Evolutionary conservation across 2,797 vertebrate genomes (phyloP), one percentile per base, ranked within the genome.

Genomic region (Ispidina lecontei): DNA sequence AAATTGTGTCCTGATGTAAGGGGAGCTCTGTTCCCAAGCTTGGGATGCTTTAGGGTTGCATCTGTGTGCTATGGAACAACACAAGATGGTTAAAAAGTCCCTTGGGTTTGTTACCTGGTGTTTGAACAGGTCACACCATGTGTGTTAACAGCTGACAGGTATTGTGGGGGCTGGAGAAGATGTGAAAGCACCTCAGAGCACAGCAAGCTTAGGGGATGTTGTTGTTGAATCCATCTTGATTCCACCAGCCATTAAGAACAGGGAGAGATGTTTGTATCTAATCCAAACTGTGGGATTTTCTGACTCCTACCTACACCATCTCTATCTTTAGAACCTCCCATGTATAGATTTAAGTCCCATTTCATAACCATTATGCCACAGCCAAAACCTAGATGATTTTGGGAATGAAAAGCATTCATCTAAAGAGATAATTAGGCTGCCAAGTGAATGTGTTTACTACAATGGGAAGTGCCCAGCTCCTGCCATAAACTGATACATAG

Each of bases 101-200:
- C 37, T 17, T 12, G 4, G 14, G 17, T 46, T 87, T 63, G 5
- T 51, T 21, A 10, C 25, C 44, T 43, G 44, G 4, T 74, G 33
- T 63, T 78, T 68, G 28, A 16, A n/a, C 25, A 3, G 47, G 21
- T 49, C 1, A 0, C 29, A 41, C 6, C 22, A 12, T 0, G 0
- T 14, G 54, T 7, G 26, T 41, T 22, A 35, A 58, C 6, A 54
- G 12, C 25, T 22, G 33, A 47, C 1, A n/a, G 10, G 4, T 28
- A 12, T 22, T 26, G 16, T 3, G 12, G 13, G 20, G 5, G 11
- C 82, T 59, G 37, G 55, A 75, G 79, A 59, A 0, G 0, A 33
- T 4, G 11, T 14, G 46, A 76, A 54, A 58, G 26, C 60, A 5
- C 14, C 46, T 47, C 14, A 14, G 37, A 72, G 6, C 9, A 14